Evolutionary conservation across 2,113 vertebrate species (phyloP), one percentile per base, ranked within the genome.

Genomic region (Cyanocitta stelleri): DNA sequence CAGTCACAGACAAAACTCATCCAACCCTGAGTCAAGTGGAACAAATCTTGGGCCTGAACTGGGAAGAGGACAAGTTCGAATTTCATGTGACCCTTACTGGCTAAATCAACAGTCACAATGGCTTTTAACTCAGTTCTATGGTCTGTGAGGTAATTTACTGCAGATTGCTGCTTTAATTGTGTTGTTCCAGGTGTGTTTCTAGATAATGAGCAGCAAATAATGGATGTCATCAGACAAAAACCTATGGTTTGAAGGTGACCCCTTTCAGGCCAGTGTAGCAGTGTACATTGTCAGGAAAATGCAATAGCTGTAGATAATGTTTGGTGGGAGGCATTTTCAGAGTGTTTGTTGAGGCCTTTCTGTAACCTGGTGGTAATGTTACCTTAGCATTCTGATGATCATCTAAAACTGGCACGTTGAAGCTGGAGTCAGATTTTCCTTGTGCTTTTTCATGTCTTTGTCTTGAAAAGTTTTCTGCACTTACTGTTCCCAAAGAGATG

Each of bases 161-260:
- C 81, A 79, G 71, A 58, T 68, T 85, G 46, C 69, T 54, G 78
- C 59, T 85, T 87, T 94, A 58, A 73, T 59, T 72, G 29, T 75
- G 67, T 79, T 91, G 37, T 64, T 96, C 77, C 66, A 87, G 89
- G 59, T 94, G 78, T 91, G 77, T 80, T 78, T 85, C 78, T 76
- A 64, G 91, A 89, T 96, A 95, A 85, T 16, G 74, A 92, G 58
- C 67, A 62, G 46, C 62, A 89, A 87, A 74, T 94, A 75, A 71
- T 87, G 56, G 69, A 55, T 94, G 51, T 56, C 84, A 79, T 82
- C 73, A 89, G 90, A 13, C 74, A 89, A 82, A 85, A 63, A n/a
- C 79, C n/a, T 63, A 54, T 87, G 54, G 26, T 68, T 89, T 78
- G 84, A 91, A 89, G 77, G 61, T 89, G 61, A 84, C 78, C 49